phyloP scores from a whole-genome alignment of 2,888 invertebrate genomes.

The Eustalomyia histrio region DNA sequence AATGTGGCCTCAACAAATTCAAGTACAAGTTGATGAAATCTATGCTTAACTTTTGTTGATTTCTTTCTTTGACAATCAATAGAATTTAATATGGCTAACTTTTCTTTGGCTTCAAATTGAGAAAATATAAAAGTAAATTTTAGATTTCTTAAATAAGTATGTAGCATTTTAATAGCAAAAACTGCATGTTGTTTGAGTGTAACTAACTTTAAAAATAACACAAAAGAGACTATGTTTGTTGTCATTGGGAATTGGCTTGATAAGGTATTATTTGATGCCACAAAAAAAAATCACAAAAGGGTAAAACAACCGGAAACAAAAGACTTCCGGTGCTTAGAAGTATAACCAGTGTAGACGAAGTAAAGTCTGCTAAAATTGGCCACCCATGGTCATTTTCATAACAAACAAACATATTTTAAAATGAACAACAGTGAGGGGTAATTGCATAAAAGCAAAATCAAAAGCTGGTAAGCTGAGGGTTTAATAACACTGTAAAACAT shows the following conservation, averaged over 20 bases:
- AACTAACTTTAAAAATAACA: not conserved
- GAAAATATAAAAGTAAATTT: not conserved
- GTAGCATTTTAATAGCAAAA: not conserved
- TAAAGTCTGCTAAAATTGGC: constrained; percentile 23
- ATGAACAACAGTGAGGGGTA: not conserved
- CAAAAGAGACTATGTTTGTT: not conserved
- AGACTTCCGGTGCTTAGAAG: constrained; percentile 30
- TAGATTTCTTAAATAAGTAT: constrained; percentile 1
- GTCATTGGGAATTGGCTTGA: constrained; percentile 18
- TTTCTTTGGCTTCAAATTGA: constrained; percentile 11
- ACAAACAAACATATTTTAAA: not conserved
- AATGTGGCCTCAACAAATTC: constrained; percentile 67
- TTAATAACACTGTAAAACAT: no score
- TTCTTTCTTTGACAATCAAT: constrained; percentile 20
- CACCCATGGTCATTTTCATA: not conserved
- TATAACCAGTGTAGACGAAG: constrained; percentile 19
- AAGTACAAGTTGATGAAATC: constrained; percentile 50
- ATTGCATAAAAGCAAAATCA: not conserved
- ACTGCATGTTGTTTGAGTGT: not conserved
- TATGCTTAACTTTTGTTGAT: constrained; percentile 35
- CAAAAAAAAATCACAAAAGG: constrained; percentile 30
- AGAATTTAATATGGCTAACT: constrained; percentile 41
- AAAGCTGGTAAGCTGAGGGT: no score
- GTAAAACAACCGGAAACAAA: constrained; percentile 45
- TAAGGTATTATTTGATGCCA: constrained; percentile 30